phyloP scores from a whole-genome alignment of 92 coral and sea anemone genomes.

The Phenganax marumi region DNA sequence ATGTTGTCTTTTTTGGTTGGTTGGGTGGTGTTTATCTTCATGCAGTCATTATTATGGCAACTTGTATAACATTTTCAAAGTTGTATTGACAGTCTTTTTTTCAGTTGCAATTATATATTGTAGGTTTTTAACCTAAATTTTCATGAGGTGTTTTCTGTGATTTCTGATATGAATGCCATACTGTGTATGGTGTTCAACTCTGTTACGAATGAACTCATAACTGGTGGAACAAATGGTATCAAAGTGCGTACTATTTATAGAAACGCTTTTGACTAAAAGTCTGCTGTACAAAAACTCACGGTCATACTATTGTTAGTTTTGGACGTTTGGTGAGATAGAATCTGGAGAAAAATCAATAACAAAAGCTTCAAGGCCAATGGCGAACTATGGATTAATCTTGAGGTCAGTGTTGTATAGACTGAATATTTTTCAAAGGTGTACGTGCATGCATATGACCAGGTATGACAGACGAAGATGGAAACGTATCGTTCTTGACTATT shows the following conservation, averaged over 20 bases:
- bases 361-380: slow-evolving; percentile 92
- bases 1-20: too few species aligned
- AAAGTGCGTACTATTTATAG: slow-evolving; percentile 55
- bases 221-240: slow-evolving; percentile 97
- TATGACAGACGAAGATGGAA: too few species aligned
- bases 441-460: too few species aligned
- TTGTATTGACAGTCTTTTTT: neutral
- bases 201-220: slow-evolving; percentile 76
- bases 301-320: slow-evolving; percentile 61
- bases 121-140: slow-evolving; percentile 93
- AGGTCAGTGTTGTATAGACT: slow-evolving; percentile 51
- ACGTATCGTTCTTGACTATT: too few species aligned
- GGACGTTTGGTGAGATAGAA: slow-evolving; percentile 89
- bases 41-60: neutral
- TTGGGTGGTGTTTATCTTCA: too few species aligned
- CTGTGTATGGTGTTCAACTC: slow-evolving; percentile 95
- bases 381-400: slow-evolving; percentile 87
- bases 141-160: slow-evolving; percentile 92
- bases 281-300: neutral
- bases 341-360: slow-evolving; percentile 60
- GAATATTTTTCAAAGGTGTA: too few species aligned
- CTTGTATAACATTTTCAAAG: neutral
- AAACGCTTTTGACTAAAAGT: neutral
- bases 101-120: neutral
- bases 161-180: slow-evolving; percentile 96